Evolutionary conservation across 1,140 invertebrate genomes (phyloP).

Genomic region (Cyclargus thomasi): DNA sequence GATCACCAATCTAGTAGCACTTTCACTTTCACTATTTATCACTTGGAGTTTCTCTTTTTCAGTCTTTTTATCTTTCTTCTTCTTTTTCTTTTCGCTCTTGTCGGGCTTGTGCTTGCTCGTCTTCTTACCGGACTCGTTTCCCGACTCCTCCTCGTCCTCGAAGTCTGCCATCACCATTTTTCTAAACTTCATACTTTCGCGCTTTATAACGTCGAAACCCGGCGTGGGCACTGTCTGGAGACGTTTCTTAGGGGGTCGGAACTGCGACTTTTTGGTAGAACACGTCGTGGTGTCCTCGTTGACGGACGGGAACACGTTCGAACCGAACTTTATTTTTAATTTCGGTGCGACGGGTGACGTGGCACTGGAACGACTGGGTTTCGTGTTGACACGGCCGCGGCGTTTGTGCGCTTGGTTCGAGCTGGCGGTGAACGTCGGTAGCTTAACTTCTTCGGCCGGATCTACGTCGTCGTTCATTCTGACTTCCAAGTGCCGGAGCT

Average conservation of each 20-base stretch:
- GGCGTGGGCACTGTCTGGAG: slow-evolving; percentile 79
- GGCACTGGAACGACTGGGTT: slow-evolving; percentile 48
- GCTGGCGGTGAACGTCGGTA: slow-evolving; percentile 43
- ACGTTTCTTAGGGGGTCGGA: slow-evolving; percentile 88
- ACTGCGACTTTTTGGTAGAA: slow-evolving; percentile 57
- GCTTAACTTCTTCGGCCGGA: slow-evolving; percentile 53
- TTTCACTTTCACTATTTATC: slow-evolving; percentile 76
- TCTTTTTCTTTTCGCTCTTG: slow-evolving; percentile 79
- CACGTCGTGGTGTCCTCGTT: slow-evolving; percentile 63
- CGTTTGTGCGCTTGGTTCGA: slow-evolving; percentile 71
- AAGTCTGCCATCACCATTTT: slow-evolving; percentile 88
- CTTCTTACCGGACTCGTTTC: slow-evolving; percentile 48
- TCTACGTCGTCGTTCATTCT: slow-evolving; percentile 66
- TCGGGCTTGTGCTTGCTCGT: slow-evolving; percentile 76
- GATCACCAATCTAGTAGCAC: slow-evolving; percentile 81
- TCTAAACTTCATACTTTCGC: slow-evolving; percentile 92
- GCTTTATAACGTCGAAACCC: slow-evolving; percentile 82
- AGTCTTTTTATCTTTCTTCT: slow-evolving; percentile 79
- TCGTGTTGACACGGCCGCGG: slow-evolving; percentile 68
- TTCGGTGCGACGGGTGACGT: slow-evolving; percentile 78
- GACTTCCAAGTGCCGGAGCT: slow-evolving; percentile 75
- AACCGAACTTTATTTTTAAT: slow-evolving; percentile 88
- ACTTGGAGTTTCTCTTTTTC: slow-evolving; percentile 79
- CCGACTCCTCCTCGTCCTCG: slow-evolving; percentile 52
- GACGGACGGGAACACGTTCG: slow-evolving; percentile 73